Evolutionary conservation across 2,888 invertebrate genomes (phyloP), one percentile per base, ranked within the genome.

Genomic region (Scaptomyza cyrtandrae): DNA sequence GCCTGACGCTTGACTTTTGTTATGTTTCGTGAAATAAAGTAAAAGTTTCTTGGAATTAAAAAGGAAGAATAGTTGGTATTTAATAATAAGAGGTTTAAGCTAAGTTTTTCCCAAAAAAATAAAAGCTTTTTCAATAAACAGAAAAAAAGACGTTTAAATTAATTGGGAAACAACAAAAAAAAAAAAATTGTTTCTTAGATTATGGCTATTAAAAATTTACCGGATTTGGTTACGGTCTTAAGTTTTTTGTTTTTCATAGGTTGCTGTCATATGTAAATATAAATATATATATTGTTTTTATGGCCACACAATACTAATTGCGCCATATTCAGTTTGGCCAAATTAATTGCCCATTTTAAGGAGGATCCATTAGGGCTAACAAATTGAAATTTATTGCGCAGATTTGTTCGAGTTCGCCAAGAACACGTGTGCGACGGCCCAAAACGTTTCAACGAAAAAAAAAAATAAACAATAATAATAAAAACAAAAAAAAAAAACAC

Each of bases 311-410:
- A 61, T 33, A 49, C 71, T 86, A 82, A 82, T 82, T 88, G 83
- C 68, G 86, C 70, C 66, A 88, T 55, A 88, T 75, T 63, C 63
- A 61, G 55, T 54, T 54, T 46, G 80, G 68, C 69, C 62, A 74
- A 86, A 75, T 77, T 74, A 83, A 86, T 83, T 80, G 88, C 84
- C 70, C 76, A 71, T 66, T 79, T 76, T 79, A 16, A 41, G 77
- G 69, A 70, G 69, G 86, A 88, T 83, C 74, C 83, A 83, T 83
- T 83, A 88, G 88, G 88, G 71, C 75, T 67, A 65, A 67, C 56
- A 83, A 82, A 83, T 88, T 77, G 88, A 75, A 86, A 83, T 88
- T 83, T 88, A 88, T 83, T 77, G 87, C 81, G 72, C 68, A 86
- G 84, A 88, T 88, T 88, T 80, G 70, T 83, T 3, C 1, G 80